phyloP scores from a whole-genome alignment of 2,113 vertebrate species.

The Plecturocebus donacophilus region DNA sequence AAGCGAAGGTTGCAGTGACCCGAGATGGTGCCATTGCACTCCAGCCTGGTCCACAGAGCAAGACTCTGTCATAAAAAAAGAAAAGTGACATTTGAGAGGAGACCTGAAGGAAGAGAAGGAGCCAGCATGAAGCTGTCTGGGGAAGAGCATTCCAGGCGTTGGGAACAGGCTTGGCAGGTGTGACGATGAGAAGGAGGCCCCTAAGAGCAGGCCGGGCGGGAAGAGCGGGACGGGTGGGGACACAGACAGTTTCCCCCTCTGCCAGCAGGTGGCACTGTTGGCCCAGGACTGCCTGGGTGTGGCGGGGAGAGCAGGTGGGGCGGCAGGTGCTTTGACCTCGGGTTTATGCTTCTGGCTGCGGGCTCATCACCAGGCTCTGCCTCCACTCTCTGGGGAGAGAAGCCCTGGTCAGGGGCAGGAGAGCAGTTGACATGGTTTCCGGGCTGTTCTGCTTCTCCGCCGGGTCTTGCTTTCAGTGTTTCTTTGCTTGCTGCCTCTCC shows the following conservation, averaged over 20 bases:
- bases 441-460: too few species aligned
- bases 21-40: too few species aligned
- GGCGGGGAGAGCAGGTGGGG: not conserved
- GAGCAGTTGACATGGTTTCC: not conserved
- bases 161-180: not conserved
- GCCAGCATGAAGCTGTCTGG: not conserved
- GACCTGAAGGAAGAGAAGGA: not conserved
- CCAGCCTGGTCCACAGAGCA: too few species aligned
- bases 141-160: not conserved
- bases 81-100: not conserved
- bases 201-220: not conserved
- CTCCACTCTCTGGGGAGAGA: not conserved
- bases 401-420: not conserved
- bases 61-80: too few species aligned
- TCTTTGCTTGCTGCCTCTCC: not conserved
- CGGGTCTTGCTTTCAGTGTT: not conserved
- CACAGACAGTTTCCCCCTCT: not conserved
- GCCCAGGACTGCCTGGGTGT: not conserved
- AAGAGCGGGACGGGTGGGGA: not conserved
- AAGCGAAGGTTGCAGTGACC: too few species aligned
- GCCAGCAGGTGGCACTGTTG: slow-evolving; percentile 62
- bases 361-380: too few species aligned
- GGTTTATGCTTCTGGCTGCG: not conserved
- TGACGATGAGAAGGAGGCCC: not conserved
- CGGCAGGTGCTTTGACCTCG: not conserved